Base-by-base conservation (phyloP, 1,140 invertebrate species). In the Pomacea maculata region DNA sequence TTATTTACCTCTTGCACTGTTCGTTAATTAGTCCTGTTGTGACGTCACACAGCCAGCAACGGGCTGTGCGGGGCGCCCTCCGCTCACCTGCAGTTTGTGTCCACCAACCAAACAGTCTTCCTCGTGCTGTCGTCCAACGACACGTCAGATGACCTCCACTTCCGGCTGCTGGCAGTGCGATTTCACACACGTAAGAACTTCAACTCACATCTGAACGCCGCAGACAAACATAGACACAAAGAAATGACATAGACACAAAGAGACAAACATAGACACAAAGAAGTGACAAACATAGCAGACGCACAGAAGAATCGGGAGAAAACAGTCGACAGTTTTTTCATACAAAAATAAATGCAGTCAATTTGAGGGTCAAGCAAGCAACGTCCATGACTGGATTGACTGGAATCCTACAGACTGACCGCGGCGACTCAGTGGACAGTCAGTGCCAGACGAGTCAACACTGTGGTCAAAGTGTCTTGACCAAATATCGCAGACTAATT, bases 141-240 rank as follows among this genome's bases (percentile, higher is more conserved):
- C 21, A 76, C 75, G 55, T 61, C 75, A 64, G 63, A 65, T 76
- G 25, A 64, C n/a, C 19, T 61, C 52, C 15, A 7, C 25, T 64
- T 76, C 11, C 55, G n/a, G 3, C 6, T 76, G 21, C 29, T 76
- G 75, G 75, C 57, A 9, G 75, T 76, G 17, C 75, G 75, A 45
- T 76, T 76, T 34, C 75, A 76, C 19, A 10, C 14, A 25, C n/a
- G 75, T 76, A 19, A 76, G 75, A 8, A 34, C 9, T 73, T 14
- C 6, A 34, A 29, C 12, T 71, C 2, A 29, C 68, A 29, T n/a
- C 5, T 34, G 2, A 45, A 45, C 34, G 6, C 6, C 34, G 34
- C 34, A 45, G 34, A 45, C 34, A 45, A 45, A 45, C 34, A 45
- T 6, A 45, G 34, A 4, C 2, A 45, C 34, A 45, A 45, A 45